Conservation (phyloP, 1,140 invertebrate species). For the Papilio helenus region DNA sequence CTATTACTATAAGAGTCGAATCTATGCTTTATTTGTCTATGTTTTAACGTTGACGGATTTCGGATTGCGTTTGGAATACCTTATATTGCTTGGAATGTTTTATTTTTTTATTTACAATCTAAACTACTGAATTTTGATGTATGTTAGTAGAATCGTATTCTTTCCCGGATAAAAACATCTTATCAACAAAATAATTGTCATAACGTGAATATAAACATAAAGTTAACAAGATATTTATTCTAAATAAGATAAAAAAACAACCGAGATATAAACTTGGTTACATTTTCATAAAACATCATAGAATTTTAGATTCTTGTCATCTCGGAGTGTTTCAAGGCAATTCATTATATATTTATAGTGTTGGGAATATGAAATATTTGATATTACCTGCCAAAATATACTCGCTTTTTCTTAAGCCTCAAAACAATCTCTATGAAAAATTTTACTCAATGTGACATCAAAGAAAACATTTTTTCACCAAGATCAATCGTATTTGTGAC, state of each 20-base stretch:
- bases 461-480: constrained; percentile 1
- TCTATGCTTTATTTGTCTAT: constrained; percentile 27
- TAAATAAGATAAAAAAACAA: not conserved
- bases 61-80: constrained; percentile 9
- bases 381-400: constrained; percentile 11
- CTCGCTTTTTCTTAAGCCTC: constrained; percentile 20
- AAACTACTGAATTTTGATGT: no score
- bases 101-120: not conserved
- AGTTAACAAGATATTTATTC: not conserved
- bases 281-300: constrained; percentile 12
- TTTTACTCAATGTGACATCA: constrained; percentile 7
- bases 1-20: constrained; percentile 24
- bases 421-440: constrained; percentile 31
- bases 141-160: no score
- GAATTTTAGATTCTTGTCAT: constrained; percentile 11
- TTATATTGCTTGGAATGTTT: not conserved
- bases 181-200: no score
- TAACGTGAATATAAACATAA: not conserved
- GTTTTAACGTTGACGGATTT: constrained; percentile 17
- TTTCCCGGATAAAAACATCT: no score
- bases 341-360: constrained; percentile 19
- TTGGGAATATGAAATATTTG: not conserved
- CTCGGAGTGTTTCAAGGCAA: not conserved
- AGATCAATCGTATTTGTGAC: constrained; percentile 26
- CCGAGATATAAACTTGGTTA: not conserved